Evolutionary conservation across 2,888 invertebrate genomes (phyloP), one percentile per base, ranked within the genome.

Genomic region (Eupithecia exiguata): DNA sequence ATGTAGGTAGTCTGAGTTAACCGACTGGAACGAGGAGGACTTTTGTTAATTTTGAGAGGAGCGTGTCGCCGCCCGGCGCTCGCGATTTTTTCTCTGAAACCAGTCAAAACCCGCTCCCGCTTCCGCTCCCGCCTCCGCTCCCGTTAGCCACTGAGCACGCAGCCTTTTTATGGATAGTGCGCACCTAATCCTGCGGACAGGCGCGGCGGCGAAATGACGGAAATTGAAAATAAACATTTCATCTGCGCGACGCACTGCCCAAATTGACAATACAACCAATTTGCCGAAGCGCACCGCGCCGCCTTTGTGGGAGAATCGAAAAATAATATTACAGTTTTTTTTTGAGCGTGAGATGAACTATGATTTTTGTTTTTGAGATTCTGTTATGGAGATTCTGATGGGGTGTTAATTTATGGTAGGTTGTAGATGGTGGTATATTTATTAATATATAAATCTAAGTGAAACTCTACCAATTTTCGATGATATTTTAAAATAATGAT

Each of bases 171-270:
- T 73, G 71, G 83, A 87, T 86, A 88, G 89, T 87, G 86, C 80
- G 85, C 86, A 87, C 89, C 92, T 94, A 93, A 93, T 94, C 92
- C 92, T 86, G 90, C 68, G 75, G 75, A 71, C 72, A 67, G 58
- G 85, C 88, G 89, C 90, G 69, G 88, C 87, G 87, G 90, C 91
- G 90, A 93, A 94, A 92, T 91, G 92, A 88, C 90, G 92, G 92
- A 93, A 94, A 94, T 94, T 94, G 94, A 94, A 94, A 94, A 94
- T 93, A 94, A 94, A 94, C 94, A 94, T 94, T 94, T 90, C 91
- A 91, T 92, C 92, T 92, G 91, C 91, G 38, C 92, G 92, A 93
- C 94, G 94, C 94, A 94, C 94, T 94, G 94, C 91, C 93, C 94
- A 93, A 94, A 94, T 93, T 94, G 93, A 94, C 94, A 94, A 94